These are phyloP conservation scores for Drosophila kanapiae DNA, from an alignment of 1,140 invertebrate genomes.

Conservation along the genomic window DNA sequence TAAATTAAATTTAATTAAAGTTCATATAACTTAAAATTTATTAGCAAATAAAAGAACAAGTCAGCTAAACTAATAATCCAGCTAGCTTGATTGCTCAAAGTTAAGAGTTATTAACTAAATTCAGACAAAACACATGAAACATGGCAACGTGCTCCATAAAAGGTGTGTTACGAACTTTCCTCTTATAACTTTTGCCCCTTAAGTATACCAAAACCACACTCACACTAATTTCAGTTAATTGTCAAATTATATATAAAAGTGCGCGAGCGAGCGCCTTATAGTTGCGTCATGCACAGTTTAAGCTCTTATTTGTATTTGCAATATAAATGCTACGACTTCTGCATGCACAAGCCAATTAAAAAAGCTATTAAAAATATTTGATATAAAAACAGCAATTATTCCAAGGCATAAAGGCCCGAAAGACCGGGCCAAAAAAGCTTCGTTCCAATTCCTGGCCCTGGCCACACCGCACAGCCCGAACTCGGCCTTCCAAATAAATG, in stretches of 20 bases:
- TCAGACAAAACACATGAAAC: not conserved
- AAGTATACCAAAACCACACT: not conserved
- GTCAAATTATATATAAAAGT: not conserved
- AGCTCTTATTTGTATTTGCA: slow-evolving; percentile 27
- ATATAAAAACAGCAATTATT: slow-evolving; percentile 77
- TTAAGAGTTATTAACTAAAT: not conserved
- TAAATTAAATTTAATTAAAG: too few species aligned
- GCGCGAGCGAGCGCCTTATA: slow-evolving; percentile 8
- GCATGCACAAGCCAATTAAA: slow-evolving; percentile 63
- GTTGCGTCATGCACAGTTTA: slow-evolving; percentile 29
- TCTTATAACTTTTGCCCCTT: not conserved
- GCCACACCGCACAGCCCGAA: not conserved
- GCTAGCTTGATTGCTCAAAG: too few species aligned
- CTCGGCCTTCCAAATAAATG: slow-evolving; percentile 32
- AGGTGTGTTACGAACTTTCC: not conserved
- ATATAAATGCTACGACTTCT: slow-evolving; percentile 49
- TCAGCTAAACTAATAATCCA: too few species aligned
- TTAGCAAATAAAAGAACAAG: too few species aligned
- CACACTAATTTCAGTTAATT: slow-evolving; percentile 3
- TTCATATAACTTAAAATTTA: too few species aligned
- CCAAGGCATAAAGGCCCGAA: slow-evolving; percentile 48
- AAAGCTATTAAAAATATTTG: slow-evolving; percentile 73
- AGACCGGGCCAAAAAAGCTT: slow-evolving; percentile 13
- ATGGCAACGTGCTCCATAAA: not conserved
- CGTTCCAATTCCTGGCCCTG: not conserved